Percentiles rank a stretch among this genome's conserved stretches.
These are phyloP conservation scores for Aphodius sticticus DNA, from an alignment of 2,888 invertebrate species.

Conservation along the genomic window DNA sequence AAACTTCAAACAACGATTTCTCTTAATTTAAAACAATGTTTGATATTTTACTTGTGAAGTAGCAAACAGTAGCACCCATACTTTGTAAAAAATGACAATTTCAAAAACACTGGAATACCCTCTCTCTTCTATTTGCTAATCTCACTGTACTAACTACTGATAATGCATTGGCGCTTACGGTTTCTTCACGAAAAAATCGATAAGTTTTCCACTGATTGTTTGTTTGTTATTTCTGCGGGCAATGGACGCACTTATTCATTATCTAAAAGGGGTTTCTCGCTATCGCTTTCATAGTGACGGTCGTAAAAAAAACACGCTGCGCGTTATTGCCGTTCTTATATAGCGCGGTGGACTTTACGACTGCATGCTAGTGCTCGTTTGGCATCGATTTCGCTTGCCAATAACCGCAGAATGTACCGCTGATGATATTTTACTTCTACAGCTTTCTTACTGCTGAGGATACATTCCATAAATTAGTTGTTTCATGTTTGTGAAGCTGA, in stretches of 20 bases:
- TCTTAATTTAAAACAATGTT: no score
- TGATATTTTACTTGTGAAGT: no score
- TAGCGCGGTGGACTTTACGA: slow-evolving; percentile 46
- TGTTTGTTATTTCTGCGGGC: not conserved
- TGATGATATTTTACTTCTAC: not conserved
- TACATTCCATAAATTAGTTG: not conserved
- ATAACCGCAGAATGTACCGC: not conserved
- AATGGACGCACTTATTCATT: not conserved
- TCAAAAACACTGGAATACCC: no score
- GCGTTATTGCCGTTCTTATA: slow-evolving; percentile 26
- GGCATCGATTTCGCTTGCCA: slow-evolving; percentile 47
- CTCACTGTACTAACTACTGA: no score
- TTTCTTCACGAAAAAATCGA: no score
- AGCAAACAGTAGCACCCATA: no score
- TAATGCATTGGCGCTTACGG: no score
- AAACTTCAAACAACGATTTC: no score
- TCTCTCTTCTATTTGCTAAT: no score
- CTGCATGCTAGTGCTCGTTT: slow-evolving; percentile 49
- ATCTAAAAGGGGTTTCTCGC: not conserved
- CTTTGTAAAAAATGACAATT: no score
- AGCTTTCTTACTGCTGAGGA: not conserved
- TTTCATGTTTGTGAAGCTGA: not conserved
- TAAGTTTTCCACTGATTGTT: not conserved
- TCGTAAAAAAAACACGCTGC: slow-evolving; percentile 15
- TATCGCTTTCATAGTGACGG: not conserved